Evolutionary conservation across 2,888 invertebrate genomes (phyloP).

Genomic region (Priocnemis perturbator): DNA sequence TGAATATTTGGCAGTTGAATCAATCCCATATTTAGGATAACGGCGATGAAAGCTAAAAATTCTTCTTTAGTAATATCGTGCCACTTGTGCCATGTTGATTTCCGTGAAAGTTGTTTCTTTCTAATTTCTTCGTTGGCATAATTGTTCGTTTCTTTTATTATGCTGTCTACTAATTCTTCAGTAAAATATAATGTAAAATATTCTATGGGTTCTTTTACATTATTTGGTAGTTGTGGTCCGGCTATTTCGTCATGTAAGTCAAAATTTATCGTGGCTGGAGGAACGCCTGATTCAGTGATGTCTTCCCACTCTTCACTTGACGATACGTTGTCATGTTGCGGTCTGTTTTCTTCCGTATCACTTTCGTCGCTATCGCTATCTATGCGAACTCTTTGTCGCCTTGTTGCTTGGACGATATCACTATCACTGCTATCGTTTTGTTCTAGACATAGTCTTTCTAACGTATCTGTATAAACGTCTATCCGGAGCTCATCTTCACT

Average conservation of each 20-base stretch:
- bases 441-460: constrained; percentile 11
- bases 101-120: constrained; percentile 20
- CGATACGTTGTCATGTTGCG: background rate
- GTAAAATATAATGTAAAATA: constrained; percentile 29
- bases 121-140: constrained; percentile 29
- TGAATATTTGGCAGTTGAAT: constrained; percentile 35
- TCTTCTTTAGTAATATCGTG: constrained; percentile 35
- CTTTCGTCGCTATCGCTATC: constrained; percentile 5
- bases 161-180: constrained; percentile 15
- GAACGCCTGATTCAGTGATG: constrained; percentile 20
- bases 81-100: constrained; percentile 43
- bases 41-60: constrained; percentile 43
- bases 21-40: constrained; percentile 45
- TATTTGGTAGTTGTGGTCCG: constrained; percentile 36
- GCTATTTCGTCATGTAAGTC: constrained; percentile 12
- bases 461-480: constrained; percentile 12
- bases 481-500: constrained; percentile 18
- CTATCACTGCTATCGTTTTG: constrained; percentile 1
- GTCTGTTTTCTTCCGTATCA: background rate
- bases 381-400: constrained; percentile 2
- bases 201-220: constrained; percentile 34
- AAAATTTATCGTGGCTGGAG: constrained; percentile 17
- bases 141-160: constrained; percentile 31
- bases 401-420: constrained; percentile 3
- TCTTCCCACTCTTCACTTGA: constrained; percentile 11